Evolutionary conservation across 2,797 vertebrate genomes (phyloP), one percentile per base, ranked within the genome.

Genomic region (Orientallactaga sibirica): DNA sequence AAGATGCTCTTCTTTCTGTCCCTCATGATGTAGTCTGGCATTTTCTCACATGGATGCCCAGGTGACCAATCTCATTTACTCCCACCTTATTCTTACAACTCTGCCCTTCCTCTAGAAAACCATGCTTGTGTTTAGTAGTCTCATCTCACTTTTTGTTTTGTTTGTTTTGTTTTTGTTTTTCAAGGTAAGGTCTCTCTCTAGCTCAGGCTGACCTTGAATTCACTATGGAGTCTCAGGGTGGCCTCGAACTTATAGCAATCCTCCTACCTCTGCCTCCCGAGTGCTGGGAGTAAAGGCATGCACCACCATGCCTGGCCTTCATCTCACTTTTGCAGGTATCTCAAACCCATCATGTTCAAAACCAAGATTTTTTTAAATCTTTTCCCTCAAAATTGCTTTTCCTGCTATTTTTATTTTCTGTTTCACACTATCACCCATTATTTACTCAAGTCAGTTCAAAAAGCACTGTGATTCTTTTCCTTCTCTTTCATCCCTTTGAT

Each of bases 361-460:
- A 75, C 16, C 33, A 83, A 82, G 80, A 82, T 81, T 75, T 62
- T 81, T 33, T 85, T 29, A 2, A 37, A 16, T 71, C 64, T 82
- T 75, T 37, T 85, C 43, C 52, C n/a, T 88, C n/a, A 52, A 19
- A 71, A 62, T 41, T 33, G 61, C 74, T 62, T 61, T 41, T 89
- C 16, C 16, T 73, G 64, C 33, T 82, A 1, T 48, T 18, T 77
- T 73, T 16, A 3, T 43, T 81, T 29, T 61, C 71, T 77, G 3
- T 76, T 87, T 90, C n/a, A 86, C 8, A 48, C 70, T 58, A 14
- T 76, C 43, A 55, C 67, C 58, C n/a, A 4, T 61, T 37, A 61
- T 62, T 71, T 67, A 78, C 15, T 88, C n/a, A 67, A 66, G 55
- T 77, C 41, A 79, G 41, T 55, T 91, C 61, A 20, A 86, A 92